Percentiles rank a stretch among this genome's conserved stretches.
Evolutionary conservation across 2,113 vertebrate genomes (phyloP).

Genomic region (Zosterops pallidus): DNA sequence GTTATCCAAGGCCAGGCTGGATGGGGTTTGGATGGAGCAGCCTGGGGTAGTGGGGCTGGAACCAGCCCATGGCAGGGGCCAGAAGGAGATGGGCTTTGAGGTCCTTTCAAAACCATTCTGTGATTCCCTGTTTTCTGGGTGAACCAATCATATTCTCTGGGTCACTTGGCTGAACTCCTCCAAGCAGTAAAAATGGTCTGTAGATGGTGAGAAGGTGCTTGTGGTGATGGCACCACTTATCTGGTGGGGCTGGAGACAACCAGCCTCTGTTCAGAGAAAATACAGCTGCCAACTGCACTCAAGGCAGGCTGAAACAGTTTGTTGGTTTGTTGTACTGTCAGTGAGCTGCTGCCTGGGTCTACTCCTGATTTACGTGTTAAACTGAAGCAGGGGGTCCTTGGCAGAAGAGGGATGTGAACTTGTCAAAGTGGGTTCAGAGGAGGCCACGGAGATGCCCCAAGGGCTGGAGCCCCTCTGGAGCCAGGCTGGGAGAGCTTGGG

Average conservation of each 20-base stretch:
- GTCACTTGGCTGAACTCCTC: neutral
- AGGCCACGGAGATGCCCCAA: fast-evolving
- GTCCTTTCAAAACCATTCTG: neutral
- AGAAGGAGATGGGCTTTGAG: neutral
- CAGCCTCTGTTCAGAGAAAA: neutral
- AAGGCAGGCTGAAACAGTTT: neutral
- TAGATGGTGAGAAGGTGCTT: neutral
- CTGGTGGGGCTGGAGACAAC: neutral
- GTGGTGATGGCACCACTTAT: neutral
- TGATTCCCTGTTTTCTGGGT: neutral
- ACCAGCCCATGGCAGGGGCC: neutral
- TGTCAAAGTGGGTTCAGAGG: neutral
- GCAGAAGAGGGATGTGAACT: neutral
- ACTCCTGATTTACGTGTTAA: fast-evolving
- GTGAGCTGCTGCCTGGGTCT: neutral
- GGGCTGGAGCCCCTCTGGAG: neutral
- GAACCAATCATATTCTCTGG: neutral
- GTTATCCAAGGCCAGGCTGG: neutral
- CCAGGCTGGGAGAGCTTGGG: neutral
- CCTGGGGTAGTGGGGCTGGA: neutral
- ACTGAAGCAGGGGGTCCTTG: neutral
- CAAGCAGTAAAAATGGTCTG: neutral
- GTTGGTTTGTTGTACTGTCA: neutral
- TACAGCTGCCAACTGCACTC: fast-evolving
- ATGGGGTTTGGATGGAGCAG: fast-evolving